These are phyloP conservation scores for Salvator merianae DNA, from an alignment of 2,113 vertebrate genomes.

Conservation along the genomic window DNA sequence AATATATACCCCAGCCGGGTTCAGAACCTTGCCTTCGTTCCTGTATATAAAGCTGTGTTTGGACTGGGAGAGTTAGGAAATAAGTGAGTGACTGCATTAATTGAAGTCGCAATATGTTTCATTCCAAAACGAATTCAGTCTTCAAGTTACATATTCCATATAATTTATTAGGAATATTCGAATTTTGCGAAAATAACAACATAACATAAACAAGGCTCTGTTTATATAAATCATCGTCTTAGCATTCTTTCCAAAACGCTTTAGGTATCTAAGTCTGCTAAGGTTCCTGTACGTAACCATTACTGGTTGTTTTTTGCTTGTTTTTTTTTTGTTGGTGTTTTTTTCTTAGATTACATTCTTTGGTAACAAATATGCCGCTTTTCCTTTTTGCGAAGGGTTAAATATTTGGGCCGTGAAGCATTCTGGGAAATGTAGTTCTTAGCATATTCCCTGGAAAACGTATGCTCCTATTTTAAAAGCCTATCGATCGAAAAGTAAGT, in stretches of 20 bases:
- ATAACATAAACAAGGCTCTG: neutral
- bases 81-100: no score
- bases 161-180: neutral
- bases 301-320: neutral
- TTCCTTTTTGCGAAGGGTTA: neutral
- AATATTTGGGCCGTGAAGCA: neutral
- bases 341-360: neutral
- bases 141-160: no score
- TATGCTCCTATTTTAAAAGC: neutral
- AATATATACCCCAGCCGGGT: no score
- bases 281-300: neutral
- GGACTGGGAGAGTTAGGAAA: no score
- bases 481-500: conserved; percentile 47
- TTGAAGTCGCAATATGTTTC: no score
- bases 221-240: neutral
- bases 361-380: accelerated
- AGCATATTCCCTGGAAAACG: neutral
- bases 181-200: neutral
- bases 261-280: neutral
- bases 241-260: neutral
- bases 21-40: no score
- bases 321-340: neutral
- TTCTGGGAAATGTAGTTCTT: conserved; percentile 52
- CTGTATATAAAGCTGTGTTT: no score
- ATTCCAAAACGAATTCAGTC: no score